phyloP scores from a whole-genome alignment of 2,113 vertebrate species.

The Mirounga angustirostris region DNA sequence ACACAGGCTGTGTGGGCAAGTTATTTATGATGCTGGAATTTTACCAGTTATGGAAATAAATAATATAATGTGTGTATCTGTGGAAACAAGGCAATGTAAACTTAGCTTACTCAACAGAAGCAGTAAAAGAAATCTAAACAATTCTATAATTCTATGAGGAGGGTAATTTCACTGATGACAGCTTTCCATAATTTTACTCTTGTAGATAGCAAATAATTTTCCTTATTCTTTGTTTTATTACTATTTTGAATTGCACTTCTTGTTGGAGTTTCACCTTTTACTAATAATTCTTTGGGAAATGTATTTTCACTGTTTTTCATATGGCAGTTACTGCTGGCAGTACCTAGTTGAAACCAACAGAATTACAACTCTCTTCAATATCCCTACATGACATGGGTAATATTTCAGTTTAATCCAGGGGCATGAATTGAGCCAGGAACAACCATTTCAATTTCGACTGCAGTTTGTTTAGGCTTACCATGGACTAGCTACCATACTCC shows the following conservation, averaged over 20 bases:
- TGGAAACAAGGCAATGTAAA: slow-evolving; percentile 64
- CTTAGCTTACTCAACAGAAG: slow-evolving; percentile 67
- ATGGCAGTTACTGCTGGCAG: slow-evolving; percentile 44
- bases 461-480: slow-evolving; percentile 78
- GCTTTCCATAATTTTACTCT: slow-evolving; percentile 75
- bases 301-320: slow-evolving; percentile 67
- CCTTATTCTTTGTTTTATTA: slow-evolving; percentile 75
- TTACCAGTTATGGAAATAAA: slow-evolving; percentile 80
- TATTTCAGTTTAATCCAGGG: slow-evolving; percentile 81
- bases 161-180: slow-evolving; percentile 73
- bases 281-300: slow-evolving; percentile 77
- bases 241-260: slow-evolving; percentile 72
- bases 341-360: slow-evolving; percentile 73
- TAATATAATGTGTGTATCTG: slow-evolving; percentile 54
- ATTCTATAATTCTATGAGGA: slow-evolving; percentile 48
- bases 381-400: slow-evolving; percentile 69
- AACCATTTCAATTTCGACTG: slow-evolving; percentile 78
- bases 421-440: slow-evolving; percentile 75
- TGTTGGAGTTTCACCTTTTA: slow-evolving; percentile 72
- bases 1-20: slow-evolving; percentile 25
- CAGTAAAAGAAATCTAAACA: slow-evolving; percentile 70
- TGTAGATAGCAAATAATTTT: slow-evolving; percentile 70
- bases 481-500: slow-evolving; percentile 58
- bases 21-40: slow-evolving; percentile 78
- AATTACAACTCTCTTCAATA: slow-evolving; percentile 70